phyloP scores from a whole-genome alignment of 1,140 invertebrate genomes.

The Maconellicoccus hirsutus region DNA sequence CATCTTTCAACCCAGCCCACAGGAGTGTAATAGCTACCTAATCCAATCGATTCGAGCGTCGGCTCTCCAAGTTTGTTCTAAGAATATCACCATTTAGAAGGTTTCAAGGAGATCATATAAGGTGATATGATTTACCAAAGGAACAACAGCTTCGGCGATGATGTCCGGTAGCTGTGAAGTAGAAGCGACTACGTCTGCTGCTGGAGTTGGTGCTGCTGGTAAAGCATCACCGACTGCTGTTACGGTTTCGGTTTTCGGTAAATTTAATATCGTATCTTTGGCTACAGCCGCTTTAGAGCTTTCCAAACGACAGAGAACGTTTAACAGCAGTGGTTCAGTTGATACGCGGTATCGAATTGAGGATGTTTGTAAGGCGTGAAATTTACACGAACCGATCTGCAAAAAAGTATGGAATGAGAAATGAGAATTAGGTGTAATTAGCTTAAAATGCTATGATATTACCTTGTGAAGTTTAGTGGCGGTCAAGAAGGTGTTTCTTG shows the following conservation, averaged over 20 bases:
- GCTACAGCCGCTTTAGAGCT: not conserved
- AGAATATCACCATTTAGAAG: not conserved
- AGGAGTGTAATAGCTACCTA: constrained; percentile 59
- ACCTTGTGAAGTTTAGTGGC: not conserved
- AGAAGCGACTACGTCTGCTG: not conserved
- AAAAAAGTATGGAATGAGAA: not conserved
- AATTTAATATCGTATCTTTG: not conserved
- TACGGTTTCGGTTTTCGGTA: not conserved
- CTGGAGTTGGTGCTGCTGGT: not conserved
- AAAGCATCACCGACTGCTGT: not conserved
- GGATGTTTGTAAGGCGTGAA: not conserved
- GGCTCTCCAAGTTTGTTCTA: constrained; percentile 47
- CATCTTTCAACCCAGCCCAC: constrained; percentile 63
- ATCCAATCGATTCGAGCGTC: constrained; percentile 61
- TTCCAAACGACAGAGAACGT: not conserved
- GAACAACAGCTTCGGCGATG: not conserved
- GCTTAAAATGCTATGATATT: not conserved
- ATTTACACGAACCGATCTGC: not conserved
- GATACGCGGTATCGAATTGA: not conserved
- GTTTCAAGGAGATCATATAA: not conserved
- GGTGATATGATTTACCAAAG: not conserved
- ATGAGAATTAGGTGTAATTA: too few species aligned
- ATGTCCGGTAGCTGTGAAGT: not conserved
- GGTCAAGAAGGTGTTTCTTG: not conserved
- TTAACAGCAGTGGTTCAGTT: not conserved